A percentile compares a stretch with the other conserved stretches of the same genome.
These are phyloP conservation scores for Microctonus hyperodae DNA, from an alignment of 2,888 invertebrate genomes.

Conservation along the genomic window DNA sequence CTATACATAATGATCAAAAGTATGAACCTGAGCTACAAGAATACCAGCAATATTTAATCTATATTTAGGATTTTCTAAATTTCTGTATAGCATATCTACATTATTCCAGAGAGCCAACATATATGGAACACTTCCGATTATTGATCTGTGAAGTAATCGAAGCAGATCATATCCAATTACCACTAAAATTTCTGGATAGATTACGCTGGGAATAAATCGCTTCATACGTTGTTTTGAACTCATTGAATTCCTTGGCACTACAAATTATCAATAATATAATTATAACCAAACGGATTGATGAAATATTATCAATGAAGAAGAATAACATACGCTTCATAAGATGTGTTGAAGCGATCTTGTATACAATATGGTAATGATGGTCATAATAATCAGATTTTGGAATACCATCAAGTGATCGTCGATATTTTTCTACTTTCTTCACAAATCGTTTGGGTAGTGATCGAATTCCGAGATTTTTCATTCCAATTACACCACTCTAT, in stretches of 20 bases:
- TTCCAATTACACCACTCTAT: constrained; percentile 29
- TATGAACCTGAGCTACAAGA: constrained; percentile 31
- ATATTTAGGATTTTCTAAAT: constrained; percentile 34
- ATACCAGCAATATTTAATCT: constrained; percentile 38
- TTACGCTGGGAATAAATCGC: background rate
- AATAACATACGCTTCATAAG: background rate
- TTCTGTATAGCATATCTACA: constrained; percentile 36
- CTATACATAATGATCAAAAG: too few species aligned
- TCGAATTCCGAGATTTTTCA: constrained; percentile 18
- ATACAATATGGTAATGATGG: constrained; percentile 31
- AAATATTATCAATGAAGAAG: too few species aligned
- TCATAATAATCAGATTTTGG: constrained; percentile 6
- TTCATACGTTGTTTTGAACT: background rate
- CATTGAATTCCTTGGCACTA: background rate
- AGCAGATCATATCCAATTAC: constrained; percentile 26
- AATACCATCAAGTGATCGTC: constrained; percentile 18
- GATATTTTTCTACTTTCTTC: background rate
- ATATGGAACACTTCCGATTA: constrained; percentile 23
- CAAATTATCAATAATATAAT: background rate
- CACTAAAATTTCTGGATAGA: constrained; percentile 37
- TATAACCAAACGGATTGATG: background rate
- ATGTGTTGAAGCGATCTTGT: background rate
- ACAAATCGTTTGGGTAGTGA: constrained; percentile 32
- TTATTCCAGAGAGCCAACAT: constrained; percentile 38
- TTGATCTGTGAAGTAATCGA: constrained; percentile 16